Percentiles rank a stretch among this genome's conserved stretches.
Conservation (phyloP, 2,113 vertebrate genomes). For the Anser cygnoides region DNA sequence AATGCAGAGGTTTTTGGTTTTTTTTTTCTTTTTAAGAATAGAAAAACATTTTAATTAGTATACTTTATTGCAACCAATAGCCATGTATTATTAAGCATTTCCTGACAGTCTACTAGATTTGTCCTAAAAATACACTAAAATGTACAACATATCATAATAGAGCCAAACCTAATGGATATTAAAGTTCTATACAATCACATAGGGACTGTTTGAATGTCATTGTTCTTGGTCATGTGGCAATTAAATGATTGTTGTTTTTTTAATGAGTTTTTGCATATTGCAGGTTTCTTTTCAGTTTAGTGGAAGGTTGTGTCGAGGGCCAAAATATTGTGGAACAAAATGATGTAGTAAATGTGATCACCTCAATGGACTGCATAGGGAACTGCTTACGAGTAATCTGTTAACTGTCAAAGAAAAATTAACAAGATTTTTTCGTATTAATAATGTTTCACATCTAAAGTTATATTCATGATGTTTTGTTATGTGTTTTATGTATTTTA, state of each 20-base stretch:
- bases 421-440: neutral
- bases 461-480: neutral
- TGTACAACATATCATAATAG: neutral
- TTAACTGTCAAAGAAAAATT: neutral
- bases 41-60: neutral
- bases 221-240: neutral
- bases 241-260: neutral
- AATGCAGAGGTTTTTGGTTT: neutral
- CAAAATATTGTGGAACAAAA: neutral
- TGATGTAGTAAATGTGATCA: neutral
- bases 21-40: neutral
- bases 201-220: neutral
- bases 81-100: neutral
- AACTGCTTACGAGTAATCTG: neutral
- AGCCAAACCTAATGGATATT: neutral
- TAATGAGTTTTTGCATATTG: neutral
- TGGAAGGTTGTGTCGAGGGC: neutral
- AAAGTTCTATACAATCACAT: neutral
- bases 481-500: neutral
- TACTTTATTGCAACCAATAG: neutral
- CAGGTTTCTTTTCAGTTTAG: neutral
- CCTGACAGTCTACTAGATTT: neutral
- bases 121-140: neutral
- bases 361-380: neutral
- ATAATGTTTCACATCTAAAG: neutral